These are phyloP conservation scores for Strongylocentrotus purpuratus DNA, from an alignment of 35 echinoderm and acorn worm genomes.

Conservation along the genomic window DNA sequence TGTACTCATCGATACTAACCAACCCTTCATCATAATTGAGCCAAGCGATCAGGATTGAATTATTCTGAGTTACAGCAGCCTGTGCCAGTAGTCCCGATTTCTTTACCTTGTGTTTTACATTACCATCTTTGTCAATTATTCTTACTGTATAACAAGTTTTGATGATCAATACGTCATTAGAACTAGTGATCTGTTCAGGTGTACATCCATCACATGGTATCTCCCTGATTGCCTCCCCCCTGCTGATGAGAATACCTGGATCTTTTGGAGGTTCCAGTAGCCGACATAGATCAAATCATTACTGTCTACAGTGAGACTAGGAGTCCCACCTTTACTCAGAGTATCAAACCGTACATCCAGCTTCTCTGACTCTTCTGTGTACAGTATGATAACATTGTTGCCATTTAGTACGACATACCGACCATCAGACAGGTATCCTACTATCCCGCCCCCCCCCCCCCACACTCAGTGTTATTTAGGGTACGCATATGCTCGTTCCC, in stretches of 20 bases:
- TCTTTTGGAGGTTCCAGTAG: not conserved
- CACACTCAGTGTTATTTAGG: too few relatives aligned
- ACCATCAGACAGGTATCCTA: too few relatives aligned
- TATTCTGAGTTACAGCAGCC: not conserved
- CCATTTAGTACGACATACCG: too few relatives aligned
- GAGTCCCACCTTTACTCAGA: not conserved
- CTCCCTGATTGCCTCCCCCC: constrained; percentile 13
- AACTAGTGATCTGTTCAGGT: not conserved
- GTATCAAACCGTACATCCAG: not conserved
- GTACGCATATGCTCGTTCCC: not conserved
- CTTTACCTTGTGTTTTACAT: not conserved
- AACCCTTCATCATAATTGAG: not conserved
- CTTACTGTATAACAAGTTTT: not conserved
- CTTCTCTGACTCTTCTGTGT: too few relatives aligned
- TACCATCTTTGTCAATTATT: not conserved
- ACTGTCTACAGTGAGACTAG: not conserved
- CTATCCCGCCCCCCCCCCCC: too few relatives aligned
- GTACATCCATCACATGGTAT: not conserved
- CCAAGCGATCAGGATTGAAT: not conserved
- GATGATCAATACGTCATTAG: not conserved
- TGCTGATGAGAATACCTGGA: constrained; percentile 30
- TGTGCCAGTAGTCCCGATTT: not conserved
- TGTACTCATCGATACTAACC: not conserved
- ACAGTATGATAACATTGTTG: too few relatives aligned
- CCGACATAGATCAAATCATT: not conserved